Conservation (phyloP, 2,113 vertebrate species). For the Rousettus leschenaultii region DNA sequence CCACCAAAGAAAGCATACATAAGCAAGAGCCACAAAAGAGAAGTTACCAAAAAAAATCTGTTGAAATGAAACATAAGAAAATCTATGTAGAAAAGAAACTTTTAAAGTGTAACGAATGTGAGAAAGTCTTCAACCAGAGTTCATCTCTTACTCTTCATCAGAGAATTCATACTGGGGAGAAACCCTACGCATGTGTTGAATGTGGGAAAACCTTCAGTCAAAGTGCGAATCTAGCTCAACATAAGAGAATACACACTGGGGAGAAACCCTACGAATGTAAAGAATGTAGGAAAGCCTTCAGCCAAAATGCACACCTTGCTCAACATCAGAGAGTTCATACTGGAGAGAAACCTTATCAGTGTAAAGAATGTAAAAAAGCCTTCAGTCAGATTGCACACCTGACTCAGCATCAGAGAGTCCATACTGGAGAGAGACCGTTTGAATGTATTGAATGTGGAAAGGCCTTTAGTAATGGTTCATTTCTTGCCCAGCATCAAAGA, state of each 20-base stretch:
- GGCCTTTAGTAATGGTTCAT: constrained; percentile 79
- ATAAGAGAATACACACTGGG: constrained; percentile 69
- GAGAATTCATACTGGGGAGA: constrained; percentile 74
- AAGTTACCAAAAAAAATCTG: constrained; percentile 33
- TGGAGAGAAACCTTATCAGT: constrained; percentile 78
- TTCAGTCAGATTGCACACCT: constrained; percentile 82
- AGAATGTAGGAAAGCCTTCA: constrained; percentile 71
- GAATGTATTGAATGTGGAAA: constrained; percentile 79
- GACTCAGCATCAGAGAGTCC: constrained; percentile 79
- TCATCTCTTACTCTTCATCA: constrained; percentile 75
- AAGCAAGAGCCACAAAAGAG: constrained; percentile 49
- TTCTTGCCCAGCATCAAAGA: constrained; percentile 79
- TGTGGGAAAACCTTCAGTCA: constrained; percentile 75
- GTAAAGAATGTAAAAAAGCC: constrained; percentile 78
- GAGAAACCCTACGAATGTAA: constrained; percentile 70
- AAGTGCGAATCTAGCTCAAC: constrained; percentile 71
- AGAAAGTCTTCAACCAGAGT: constrained; percentile 73
- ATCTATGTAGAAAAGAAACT: constrained; percentile 59
- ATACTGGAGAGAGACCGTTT: constrained; percentile 78
- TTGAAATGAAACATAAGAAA: constrained; percentile 41
- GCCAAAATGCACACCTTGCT: constrained; percentile 74
- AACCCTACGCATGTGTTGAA: constrained; percentile 69
- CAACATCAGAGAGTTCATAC: constrained; percentile 81
- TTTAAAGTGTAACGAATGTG: constrained; percentile 76
- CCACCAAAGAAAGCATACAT: constrained; percentile 34